Evolutionary conservation across 2,797 vertebrate genomes (phyloP).

Genomic region (Scarus forsteni): DNA sequence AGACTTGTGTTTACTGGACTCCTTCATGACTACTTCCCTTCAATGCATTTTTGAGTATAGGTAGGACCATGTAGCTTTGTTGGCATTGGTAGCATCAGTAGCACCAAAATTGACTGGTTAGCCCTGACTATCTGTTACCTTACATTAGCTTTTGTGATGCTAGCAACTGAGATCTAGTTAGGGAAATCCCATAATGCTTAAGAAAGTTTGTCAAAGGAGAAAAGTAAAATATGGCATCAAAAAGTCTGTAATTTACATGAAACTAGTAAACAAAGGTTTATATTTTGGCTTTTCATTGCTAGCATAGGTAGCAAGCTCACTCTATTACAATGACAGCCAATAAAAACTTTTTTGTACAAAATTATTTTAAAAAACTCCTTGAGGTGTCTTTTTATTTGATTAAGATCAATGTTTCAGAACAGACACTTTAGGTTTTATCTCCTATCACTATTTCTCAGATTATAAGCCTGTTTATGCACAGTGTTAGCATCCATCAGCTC

Average conservation of each 20-base stretch:
- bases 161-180: not conserved
- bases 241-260: too few species aligned
- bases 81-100: too few species aligned
- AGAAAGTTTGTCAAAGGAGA: not conserved
- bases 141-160: not conserved
- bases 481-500: slow-evolving; percentile 52
- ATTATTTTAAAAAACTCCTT: too few species aligned
- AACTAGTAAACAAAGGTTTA: not conserved
- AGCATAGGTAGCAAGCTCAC: too few species aligned
- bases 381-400: not conserved
- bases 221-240: not conserved
- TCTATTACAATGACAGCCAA: too few species aligned
- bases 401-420: not conserved
- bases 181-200: not conserved
- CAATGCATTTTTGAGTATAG: too few species aligned
- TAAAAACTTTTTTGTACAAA: too few species aligned
- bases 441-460: slow-evolving; percentile 6
- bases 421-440: not conserved
- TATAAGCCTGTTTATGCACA: slow-evolving; percentile 33
- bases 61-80: too few species aligned
- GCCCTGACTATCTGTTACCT: not conserved
- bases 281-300: not conserved
- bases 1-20: too few species aligned
- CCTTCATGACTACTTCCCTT: too few species aligned
- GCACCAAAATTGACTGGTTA: not conserved